Conservation (phyloP, 1,140 invertebrate genomes). For the Phortica variegata region DNA sequence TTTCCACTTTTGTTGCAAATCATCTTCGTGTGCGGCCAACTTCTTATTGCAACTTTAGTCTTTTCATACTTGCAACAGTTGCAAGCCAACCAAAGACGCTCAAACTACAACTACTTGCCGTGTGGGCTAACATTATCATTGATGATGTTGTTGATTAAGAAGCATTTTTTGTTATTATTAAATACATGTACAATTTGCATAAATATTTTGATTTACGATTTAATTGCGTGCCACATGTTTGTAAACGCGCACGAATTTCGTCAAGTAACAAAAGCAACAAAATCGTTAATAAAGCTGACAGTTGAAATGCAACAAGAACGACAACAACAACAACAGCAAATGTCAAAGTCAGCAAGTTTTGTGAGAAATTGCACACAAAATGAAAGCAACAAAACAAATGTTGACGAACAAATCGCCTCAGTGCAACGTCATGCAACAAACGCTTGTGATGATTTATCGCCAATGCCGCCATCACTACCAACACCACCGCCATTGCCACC, state of each 20-base stretch:
- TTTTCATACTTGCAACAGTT: conserved; percentile 13
- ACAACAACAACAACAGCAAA: background rate
- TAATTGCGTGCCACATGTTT: conserved; percentile 45
- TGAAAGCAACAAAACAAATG: conserved; percentile 16
- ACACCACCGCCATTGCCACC: conserved; percentile 24
- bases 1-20: conserved; percentile 46
- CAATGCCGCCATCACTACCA: conserved; percentile 18
- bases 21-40: conserved; percentile 19
- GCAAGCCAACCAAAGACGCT: conserved; percentile 14
- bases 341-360: conserved; percentile 4
- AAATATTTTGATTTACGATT: conserved; percentile 54
- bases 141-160: no score
- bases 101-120: conserved; percentile 16
- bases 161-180: conserved; percentile 37
- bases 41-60: conserved; percentile 10
- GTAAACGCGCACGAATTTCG: conserved; percentile 16
- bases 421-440: background rate
- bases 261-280: conserved; percentile 1
- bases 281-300: background rate
- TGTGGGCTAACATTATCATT: no score
- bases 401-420: conserved; percentile 6
- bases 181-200: conserved; percentile 53
- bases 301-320: no score
- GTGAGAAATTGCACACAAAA: background rate
- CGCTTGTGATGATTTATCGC: conserved; percentile 31